Base-by-base conservation (phyloP, 2,113 vertebrate species). In the Empidonax alnorum region DNA sequence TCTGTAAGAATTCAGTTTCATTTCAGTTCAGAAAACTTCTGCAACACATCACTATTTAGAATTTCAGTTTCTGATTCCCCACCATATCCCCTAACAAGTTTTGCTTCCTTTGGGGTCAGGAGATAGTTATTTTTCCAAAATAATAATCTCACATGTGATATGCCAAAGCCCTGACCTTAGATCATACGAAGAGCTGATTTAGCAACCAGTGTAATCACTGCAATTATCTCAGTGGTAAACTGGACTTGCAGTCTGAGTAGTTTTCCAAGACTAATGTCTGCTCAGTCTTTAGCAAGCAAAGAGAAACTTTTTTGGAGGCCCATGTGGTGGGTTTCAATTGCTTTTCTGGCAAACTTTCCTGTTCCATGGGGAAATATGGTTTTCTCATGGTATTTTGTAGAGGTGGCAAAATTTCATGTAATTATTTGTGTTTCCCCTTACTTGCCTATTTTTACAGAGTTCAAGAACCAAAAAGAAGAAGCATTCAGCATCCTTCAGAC, bases 401-500 rank as follows among this genome's bases (percentile, higher is more conserved):
- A 25, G 28, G 53, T 79, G n/a, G 68, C 31, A 18, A 2, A 2
- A 30, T 50, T 68, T 66, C n/a, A 84, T 49, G 25, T 52, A 83
- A 65, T 81, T 42, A 22, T 0, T 4, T 66, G 10, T 50, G 14
- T 55, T 87, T 83, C 6, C 23, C 23, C 31, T 22, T 25, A 17
- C 20, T 50, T 28, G 42, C 6, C 41, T 31, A 50, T 41, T 67
- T 72, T 72, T 68, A 52, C 94, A 99, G 99, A 97, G 93, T 97
- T 74, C 97, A 97, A 61, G 97, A 98, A 78, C 92, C 96, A 41
- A 97, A 94, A 27, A 97, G 71, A 55, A 97, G 94, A 47, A 96
- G 95, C 12, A 13, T 96, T 66, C 98, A 97, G 68, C 97, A 87
- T 80, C 98, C 98, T 12, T 98, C 98, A 73, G 98, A 99, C 91